A percentile compares a stretch with the other conserved stretches of the same genome.
Evolutionary conservation across 2,888 invertebrate species (phyloP).

Genomic region (Eristalis arbustorum): DNA sequence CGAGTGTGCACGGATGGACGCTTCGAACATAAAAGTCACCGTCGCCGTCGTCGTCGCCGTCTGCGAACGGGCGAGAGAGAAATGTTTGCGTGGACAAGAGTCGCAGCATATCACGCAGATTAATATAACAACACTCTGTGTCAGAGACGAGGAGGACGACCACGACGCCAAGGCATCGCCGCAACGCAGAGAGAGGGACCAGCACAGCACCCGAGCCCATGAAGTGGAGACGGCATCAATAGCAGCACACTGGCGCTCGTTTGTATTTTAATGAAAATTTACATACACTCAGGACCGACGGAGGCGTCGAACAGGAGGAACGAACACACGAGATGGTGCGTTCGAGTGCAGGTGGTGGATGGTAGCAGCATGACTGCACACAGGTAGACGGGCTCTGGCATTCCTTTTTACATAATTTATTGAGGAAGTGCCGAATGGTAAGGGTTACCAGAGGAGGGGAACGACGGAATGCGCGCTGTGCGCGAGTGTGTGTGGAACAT

Average conservation of each 20-base stretch:
- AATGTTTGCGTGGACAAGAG: conserved; percentile 44
- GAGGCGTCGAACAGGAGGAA: conserved; percentile 5
- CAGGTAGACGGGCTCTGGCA: background rate
- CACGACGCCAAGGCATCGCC: background rate
- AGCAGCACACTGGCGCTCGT: background rate
- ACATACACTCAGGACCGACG: background rate
- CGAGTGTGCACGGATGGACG: background rate
- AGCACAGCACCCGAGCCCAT: too few species aligned
- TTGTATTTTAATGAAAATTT: background rate
- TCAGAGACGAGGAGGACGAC: conserved; percentile 1
- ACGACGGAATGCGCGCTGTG: background rate
- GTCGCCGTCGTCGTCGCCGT: background rate
- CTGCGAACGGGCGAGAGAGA: background rate
- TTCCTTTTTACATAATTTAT: background rate
- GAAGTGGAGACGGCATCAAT: background rate
- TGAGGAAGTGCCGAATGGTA: background rate
- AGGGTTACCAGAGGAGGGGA: background rate
- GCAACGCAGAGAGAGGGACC: too few species aligned
- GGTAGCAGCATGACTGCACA: background rate
- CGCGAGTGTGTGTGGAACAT: background rate
- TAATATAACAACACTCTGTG: conserved; percentile 36
- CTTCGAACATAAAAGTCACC: background rate
- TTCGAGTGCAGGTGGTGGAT: background rate
- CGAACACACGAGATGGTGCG: background rate
- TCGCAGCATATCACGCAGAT: conserved; percentile 33